Conservation (phyloP, 2,113 vertebrate species). For the Gadus chalcogrammus region DNA sequence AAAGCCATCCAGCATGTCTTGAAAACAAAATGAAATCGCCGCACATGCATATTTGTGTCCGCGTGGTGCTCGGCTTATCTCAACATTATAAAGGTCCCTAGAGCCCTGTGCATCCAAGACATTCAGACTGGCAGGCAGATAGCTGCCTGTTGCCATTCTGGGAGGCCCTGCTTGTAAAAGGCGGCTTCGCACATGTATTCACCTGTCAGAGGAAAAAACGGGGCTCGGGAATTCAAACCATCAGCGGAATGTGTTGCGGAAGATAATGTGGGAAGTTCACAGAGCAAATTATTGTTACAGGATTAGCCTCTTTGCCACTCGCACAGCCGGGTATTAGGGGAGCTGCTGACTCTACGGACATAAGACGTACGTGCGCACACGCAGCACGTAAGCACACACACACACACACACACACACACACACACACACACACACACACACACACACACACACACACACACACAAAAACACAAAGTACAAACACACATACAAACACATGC, state of each 20-base stretch:
- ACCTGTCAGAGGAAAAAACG: slow-evolving; percentile 50
- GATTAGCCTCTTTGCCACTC: slow-evolving; percentile 62
- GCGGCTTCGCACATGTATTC: slow-evolving; percentile 37
- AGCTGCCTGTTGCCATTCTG: slow-evolving; percentile 20
- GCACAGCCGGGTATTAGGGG: slow-evolving; percentile 46
- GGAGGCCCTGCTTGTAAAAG: slow-evolving; percentile 21
- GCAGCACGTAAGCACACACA: no score
- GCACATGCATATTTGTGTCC: slow-evolving; percentile 40
- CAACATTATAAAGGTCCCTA: slow-evolving; percentile 29
- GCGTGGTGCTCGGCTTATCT: slow-evolving; percentile 39
- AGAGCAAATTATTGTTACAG: slow-evolving; percentile 60
- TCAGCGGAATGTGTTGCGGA: slow-evolving; percentile 47
- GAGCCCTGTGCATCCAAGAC: slow-evolving; percentile 19
- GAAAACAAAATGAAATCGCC: slow-evolving; percentile 28
- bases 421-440: no score
- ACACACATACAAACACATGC: no score
- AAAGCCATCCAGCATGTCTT: slow-evolving; percentile 45
- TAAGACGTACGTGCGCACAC: slow-evolving; percentile 24
- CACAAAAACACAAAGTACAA: no score
- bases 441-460: no score
- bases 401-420: no score
- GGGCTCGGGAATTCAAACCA: slow-evolving; percentile 51
- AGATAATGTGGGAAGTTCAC: slow-evolving; percentile 61
- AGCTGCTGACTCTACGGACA: slow-evolving; percentile 49
- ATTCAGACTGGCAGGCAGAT: slow-evolving; percentile 36